phyloP scores from a whole-genome alignment of 2,888 invertebrate species.

The Ernsta delagoae region DNA sequence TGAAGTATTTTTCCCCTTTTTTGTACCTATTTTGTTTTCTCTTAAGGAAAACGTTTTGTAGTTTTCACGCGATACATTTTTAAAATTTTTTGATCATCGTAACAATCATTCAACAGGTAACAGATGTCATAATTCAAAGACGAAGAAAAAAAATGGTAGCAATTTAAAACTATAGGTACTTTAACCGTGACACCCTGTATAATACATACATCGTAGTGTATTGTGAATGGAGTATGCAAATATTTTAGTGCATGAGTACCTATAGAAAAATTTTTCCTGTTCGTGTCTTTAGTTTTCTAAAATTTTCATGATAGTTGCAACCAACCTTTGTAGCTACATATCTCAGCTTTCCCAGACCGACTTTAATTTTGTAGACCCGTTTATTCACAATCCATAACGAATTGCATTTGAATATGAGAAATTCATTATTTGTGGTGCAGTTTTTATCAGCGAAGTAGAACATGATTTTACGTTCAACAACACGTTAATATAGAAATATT shows the following conservation, averaged over 20 bases:
- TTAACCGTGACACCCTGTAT: background rate
- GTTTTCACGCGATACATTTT: no score
- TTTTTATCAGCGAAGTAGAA: background rate
- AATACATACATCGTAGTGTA: background rate
- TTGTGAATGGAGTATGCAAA: background rate
- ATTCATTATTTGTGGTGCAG: background rate
- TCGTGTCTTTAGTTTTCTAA: background rate
- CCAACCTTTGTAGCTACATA: background rate
- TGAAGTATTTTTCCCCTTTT: no score
- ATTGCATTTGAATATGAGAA: conserved; percentile 1
- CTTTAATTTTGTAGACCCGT: background rate
- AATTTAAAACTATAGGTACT: background rate
- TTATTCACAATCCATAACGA: background rate
- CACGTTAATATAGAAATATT: no score
- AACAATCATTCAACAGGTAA: no score
- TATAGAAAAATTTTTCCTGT: background rate
- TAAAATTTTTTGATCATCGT: no score
- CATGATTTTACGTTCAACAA: background rate
- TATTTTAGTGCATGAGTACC: background rate
- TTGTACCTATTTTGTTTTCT: no score
- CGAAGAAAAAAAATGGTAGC: no score
- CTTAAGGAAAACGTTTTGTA: no score
- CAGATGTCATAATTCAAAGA: no score
- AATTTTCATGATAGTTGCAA: background rate
- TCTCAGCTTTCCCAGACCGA: background rate